Evolutionary conservation across 1,140 invertebrate genomes (phyloP), one percentile per base, ranked within the genome.

Genomic region (Aphidius ervi): DNA sequence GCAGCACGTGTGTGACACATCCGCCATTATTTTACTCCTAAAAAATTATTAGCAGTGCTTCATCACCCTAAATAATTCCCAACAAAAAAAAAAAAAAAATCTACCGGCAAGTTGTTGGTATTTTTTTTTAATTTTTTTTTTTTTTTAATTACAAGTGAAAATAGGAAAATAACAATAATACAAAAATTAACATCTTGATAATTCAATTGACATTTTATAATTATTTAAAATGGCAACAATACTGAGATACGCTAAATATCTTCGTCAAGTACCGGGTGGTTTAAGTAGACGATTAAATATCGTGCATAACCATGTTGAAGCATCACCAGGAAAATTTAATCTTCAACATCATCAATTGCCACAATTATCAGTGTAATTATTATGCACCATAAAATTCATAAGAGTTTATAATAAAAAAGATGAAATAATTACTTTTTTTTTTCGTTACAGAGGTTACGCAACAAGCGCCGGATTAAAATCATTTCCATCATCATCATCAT

Each of bases 391-490:
- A 20, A 50, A 45, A 52, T 57, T 9, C 37, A 6, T 40, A 42
- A 56, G 6, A 6, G 46, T 5, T 50, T 16, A 46, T 37, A 8
- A 16, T 10, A 46, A 46, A 46, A 37, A 46, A n/a, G n/a, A 2
- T 31, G 16, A 43, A 43, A 43, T 43, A 10, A 43, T 54, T 43
- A 60, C 8, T 23, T 47, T 46, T 60, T 20, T 40, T 9, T 53
- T 54, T 31, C 8, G 4, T 31, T 31, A 5, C 46, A 65, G 64
- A 56, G 63, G 52, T 65, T 65, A 65, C 49, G 61, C 61, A 65
- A 65, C 64, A 1, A 53, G 9, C 9, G 9, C 56, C 7, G 59
- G 45, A 45, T 31, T 43, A 40, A 6, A 41, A 42, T 10, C 23
- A 45, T 39, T 8, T 46, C 52, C 23, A 9, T n/a, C 2, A 45